Evolutionary conservation across 64 coral and sea anemone species (phyloP).

Genomic region (Cladopsammia gracilis): DNA sequence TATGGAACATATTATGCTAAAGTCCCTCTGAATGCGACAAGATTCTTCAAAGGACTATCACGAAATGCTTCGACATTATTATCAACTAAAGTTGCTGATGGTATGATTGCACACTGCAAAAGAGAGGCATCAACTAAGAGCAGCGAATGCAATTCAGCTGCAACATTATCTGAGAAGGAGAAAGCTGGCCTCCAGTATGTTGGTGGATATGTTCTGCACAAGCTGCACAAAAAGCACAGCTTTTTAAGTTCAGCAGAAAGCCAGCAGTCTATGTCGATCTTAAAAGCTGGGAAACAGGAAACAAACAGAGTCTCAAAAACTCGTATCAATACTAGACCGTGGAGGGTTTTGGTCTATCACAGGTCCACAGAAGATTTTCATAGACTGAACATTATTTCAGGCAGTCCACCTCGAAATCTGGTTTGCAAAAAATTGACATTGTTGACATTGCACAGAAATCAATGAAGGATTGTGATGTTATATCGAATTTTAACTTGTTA

Average conservation of each 20-base stretch:
- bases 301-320: conserved; percentile 9
- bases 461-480: conserved; percentile 60
- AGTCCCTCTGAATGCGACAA: not conserved
- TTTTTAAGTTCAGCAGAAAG: not conserved
- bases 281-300: conserved; percentile 56
- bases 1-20: conserved; percentile 47
- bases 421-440: conserved; percentile 41
- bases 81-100: conserved; percentile 60
- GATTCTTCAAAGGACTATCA: conserved; percentile 31
- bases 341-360: conserved; percentile 60
- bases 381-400: conserved; percentile 68
- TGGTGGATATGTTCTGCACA: not conserved
- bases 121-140: too few relatives aligned
- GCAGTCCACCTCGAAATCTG: not conserved
- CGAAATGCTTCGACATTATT: conserved; percentile 42
- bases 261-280: conserved; percentile 38
- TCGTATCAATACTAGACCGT: conserved; percentile 32
- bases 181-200: too few relatives aligned
- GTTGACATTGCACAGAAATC: conserved; percentile 21
- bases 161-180: too few relatives aligned
- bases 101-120: conserved; percentile 15
- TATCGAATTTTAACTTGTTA: conserved; percentile 61
- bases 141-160: conserved; percentile 20
- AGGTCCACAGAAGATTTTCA: conserved; percentile 43
- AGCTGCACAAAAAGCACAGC: too few relatives aligned